phyloP scores from a whole-genome alignment of 92 coral and sea anemone genomes.

The Siderastrea radians region DNA sequence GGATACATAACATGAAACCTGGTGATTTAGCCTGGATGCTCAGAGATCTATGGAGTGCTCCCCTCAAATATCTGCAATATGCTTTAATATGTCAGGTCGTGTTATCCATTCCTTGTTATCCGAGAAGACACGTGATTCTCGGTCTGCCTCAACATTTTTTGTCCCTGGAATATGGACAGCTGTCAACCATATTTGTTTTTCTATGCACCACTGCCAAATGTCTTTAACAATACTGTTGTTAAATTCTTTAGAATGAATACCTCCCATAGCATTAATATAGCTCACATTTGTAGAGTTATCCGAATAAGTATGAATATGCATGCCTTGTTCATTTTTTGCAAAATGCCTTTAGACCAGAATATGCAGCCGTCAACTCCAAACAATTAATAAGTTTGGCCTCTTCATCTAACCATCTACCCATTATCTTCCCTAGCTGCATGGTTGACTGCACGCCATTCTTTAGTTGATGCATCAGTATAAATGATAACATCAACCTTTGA shows the following conservation, averaged over 20 bases:
- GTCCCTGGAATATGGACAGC: conserved; percentile 8
- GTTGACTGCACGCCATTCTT: conserved; percentile 56
- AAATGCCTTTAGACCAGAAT: conserved; percentile 40
- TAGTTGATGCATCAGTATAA: conserved; percentile 62
- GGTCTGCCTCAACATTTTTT: conserved; percentile 45
- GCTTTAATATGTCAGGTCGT: conserved; percentile 29
- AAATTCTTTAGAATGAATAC: too few relatives aligned
- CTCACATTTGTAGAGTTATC: neutral
- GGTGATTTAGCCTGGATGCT: conserved; percentile 34
- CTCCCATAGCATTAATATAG: too few relatives aligned
- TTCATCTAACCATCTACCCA: conserved; percentile 56
- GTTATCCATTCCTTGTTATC: conserved; percentile 59
- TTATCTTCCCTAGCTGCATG: conserved; percentile 13
- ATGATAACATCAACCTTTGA: conserved; percentile 45
- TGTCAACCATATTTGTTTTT: too few relatives aligned
- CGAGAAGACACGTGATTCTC: conserved; percentile 31
- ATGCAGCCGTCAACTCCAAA: conserved; percentile 35
- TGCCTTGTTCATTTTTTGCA: neutral
- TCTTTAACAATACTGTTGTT: too few relatives aligned
- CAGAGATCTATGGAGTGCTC: conserved; percentile 7
- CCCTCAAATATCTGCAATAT: conserved; percentile 28
- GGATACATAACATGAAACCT: conserved; percentile 30
- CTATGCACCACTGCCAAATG: too few relatives aligned
- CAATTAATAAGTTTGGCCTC: conserved; percentile 40
- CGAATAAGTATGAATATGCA: neutral